A percentile compares a stretch with the other conserved stretches of the same genome.
phyloP scores from a whole-genome alignment of 2,888 invertebrate genomes.

The Linyphia triangularis region DNA sequence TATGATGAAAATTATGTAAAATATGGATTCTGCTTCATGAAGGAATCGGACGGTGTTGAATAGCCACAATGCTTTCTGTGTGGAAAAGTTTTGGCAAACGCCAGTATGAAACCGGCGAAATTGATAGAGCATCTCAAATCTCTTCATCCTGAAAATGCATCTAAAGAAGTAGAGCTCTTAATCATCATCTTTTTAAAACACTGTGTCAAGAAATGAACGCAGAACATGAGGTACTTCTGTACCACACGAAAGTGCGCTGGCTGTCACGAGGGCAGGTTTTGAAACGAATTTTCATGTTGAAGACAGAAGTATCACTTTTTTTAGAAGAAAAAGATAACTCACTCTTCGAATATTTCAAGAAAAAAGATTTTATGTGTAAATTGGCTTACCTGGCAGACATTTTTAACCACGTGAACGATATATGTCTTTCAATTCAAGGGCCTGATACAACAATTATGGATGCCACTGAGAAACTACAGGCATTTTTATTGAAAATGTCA shows the following conservation, averaged over 20 bases:
- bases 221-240: constrained; percentile 61
- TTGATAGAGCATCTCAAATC: constrained; percentile 67
- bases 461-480: constrained; percentile 61
- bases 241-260: constrained; percentile 54
- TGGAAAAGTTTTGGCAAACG: constrained; percentile 66
- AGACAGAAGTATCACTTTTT: constrained; percentile 64
- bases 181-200: constrained; percentile 62
- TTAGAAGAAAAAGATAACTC: constrained; percentile 64
- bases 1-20: too few species aligned
- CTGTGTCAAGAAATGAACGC: constrained; percentile 60
- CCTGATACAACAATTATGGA: constrained; percentile 66
- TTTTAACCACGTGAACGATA: constrained; percentile 68
- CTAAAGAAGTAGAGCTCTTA: constrained; percentile 65
- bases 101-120: constrained; percentile 71
- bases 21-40: too few species aligned
- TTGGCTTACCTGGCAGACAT: constrained; percentile 67
- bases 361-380: constrained; percentile 68
- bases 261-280: constrained; percentile 59
- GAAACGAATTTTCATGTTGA: constrained; percentile 59
- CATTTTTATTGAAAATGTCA: constrained; percentile 58
- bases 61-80: constrained; percentile 68
- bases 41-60: too few species aligned
- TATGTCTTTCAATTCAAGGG: constrained; percentile 62
- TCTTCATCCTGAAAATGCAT: constrained; percentile 66
- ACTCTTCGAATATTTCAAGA: constrained; percentile 68